These are phyloP conservation scores for Cyrtonyx montezumae DNA, from an alignment of 2,113 vertebrate genomes.

Conservation along the genomic window DNA sequence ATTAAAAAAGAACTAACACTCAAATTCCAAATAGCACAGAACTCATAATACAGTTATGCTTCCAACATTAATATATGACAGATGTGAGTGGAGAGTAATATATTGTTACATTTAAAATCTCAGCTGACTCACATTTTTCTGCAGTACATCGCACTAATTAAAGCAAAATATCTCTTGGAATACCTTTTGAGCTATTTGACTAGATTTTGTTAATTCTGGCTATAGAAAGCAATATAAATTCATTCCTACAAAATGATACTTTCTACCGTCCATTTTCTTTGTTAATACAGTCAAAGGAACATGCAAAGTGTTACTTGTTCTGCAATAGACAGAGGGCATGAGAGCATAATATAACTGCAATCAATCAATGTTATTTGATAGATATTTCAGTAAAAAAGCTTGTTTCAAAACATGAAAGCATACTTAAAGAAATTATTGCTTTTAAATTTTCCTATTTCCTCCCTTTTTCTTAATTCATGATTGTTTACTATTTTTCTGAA, in stretches of 20 bases:
- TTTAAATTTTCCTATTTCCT: neutral
- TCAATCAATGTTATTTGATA: conserved; percentile 43
- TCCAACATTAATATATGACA: conserved; percentile 4
- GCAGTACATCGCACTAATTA: conserved; percentile 69
- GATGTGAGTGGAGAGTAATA: conserved; percentile 19
- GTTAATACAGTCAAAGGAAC: conserved; percentile 17
- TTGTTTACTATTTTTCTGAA: neutral
- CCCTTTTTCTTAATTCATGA: neutral
- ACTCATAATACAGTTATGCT: neutral
- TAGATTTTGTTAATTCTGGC: conserved; percentile 69
- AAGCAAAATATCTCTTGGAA: conserved; percentile 66
- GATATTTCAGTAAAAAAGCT: conserved; percentile 28
- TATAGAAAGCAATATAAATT: conserved; percentile 70
- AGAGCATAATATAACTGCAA: conserved; percentile 19
- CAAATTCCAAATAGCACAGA: neutral
- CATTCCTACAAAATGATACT: conserved; percentile 38
- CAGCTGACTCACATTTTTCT: conserved; percentile 56
- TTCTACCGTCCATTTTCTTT: conserved; percentile 32
- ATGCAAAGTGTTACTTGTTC: conserved; percentile 12
- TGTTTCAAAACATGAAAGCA: conserved; percentile 37
- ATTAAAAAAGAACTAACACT: neutral
- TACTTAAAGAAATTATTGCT: neutral
- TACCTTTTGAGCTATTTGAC: conserved; percentile 62
- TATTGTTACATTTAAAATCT: conserved; percentile 40
- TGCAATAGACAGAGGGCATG: neutral